Evolutionary conservation across 2,797 vertebrate species (phyloP), one percentile per base, ranked within the genome.

Genomic region (Sebastes aleutianus): DNA sequence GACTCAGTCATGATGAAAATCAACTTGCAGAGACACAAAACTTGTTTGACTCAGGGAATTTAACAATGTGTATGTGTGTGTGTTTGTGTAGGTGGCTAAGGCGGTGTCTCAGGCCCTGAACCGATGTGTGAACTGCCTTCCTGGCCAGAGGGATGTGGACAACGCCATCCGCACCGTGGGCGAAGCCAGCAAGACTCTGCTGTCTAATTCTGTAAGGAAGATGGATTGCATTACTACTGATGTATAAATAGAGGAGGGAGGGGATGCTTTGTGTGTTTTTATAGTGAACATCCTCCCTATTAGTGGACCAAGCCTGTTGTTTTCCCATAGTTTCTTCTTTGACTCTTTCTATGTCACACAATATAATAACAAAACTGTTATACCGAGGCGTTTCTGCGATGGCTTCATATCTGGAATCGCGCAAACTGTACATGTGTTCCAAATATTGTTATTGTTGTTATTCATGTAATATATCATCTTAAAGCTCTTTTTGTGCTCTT

Each of bases 21-120:
- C 36, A 32, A 5, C 47, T 18, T 70, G 57, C 24, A 24, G 58
- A 78, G 58, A 78, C 47, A 71, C 10, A 12, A 65, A 53, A 53
- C 3, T 1, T 59, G 9, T 54, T 14, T 74, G 62, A 57, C 32
- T 20, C 12, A 10, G 5, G 27, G 32, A 50, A 34, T 47, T 47
- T 18, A 31, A 31, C 39, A 36, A 0, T 62, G 34, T 85, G 24
- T 78, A 22, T 82, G 53, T 72, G 20, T 73, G 16, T 84, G 61
- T 90, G 32, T 89, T 64, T 90, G 22, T 88, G 50, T 43, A 99
- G 98, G 98, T 99, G 88, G 98, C 98, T 24, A 99, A 99, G 91
- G 98, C 98, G 0, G 98, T 99, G 82, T 99, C 98, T 0, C 98
- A 99, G 92, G 97, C 98, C 8, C 92, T 99, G 88, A 99, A 96